Conservation (phyloP, 2,888 invertebrate genomes). For the Perdita meconis region DNA sequence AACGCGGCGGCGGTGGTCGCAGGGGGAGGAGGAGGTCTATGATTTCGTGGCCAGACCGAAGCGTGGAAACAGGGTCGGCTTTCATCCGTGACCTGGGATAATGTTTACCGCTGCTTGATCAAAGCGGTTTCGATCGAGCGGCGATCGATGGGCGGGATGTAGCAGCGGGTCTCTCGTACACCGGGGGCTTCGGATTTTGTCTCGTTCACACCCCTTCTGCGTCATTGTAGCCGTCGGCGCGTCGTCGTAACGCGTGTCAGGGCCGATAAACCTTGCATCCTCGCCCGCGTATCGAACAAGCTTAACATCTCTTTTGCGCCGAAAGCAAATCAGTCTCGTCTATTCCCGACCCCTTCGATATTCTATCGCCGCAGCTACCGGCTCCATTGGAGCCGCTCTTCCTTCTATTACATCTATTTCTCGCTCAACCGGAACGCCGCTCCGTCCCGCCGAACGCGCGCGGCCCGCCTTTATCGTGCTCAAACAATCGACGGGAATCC, state of each 20-base stretch:
- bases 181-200: slow-evolving; percentile 54
- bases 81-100: slow-evolving; percentile 77
- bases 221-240: slow-evolving; percentile 43
- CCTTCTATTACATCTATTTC: neutral
- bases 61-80: slow-evolving; percentile 69
- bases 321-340: slow-evolving; percentile 15
- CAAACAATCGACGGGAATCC: too few species aligned
- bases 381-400: neutral
- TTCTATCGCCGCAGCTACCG: neutral
- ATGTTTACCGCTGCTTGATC: slow-evolving; percentile 79
- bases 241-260: slow-evolving; percentile 50
- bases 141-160: slow-evolving; percentile 58
- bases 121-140: slow-evolving; percentile 74
- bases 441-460: too few species aligned
- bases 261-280: slow-evolving; percentile 56
- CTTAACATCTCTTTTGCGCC: slow-evolving; percentile 18
- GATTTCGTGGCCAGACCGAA: slow-evolving; percentile 59
- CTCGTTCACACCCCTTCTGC: slow-evolving; percentile 49
- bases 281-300: slow-evolving; percentile 22
- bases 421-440: neutral
- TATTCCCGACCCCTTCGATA: slow-evolving; percentile 36
- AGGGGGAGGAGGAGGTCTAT: slow-evolving; percentile 42
- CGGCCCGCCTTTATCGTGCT: too few species aligned
- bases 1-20: neutral
- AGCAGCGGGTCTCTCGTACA: slow-evolving; percentile 42